Evolutionary conservation across 1,140 invertebrate species (phyloP).

Genomic region (Yoshiicerus persimilis): DNA sequence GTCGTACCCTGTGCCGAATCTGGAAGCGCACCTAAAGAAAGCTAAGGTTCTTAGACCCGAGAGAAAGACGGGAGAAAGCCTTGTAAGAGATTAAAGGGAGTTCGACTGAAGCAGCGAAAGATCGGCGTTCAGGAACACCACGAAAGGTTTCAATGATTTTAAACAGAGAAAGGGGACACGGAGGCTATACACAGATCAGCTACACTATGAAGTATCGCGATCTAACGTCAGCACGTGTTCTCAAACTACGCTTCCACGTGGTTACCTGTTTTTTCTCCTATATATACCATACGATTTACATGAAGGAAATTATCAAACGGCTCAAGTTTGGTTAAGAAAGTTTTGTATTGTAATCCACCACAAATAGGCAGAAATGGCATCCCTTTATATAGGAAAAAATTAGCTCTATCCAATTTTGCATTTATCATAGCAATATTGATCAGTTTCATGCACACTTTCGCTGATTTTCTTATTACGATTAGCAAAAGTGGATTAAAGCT

Average conservation of each 20-base stretch:
- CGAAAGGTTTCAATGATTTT: constrained; percentile 28
- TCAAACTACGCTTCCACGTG: constrained; percentile 34
- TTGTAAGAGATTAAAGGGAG: constrained; percentile 17
- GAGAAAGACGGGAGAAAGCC: constrained; percentile 41
- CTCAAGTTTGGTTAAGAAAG: no score
- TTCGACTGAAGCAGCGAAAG: constrained; percentile 30
- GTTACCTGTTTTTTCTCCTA: neutral
- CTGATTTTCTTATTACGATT: no score
- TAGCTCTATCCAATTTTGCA: neutral
- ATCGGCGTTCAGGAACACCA: constrained; percentile 27
- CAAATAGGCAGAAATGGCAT: no score
- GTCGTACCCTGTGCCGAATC: constrained; percentile 25
- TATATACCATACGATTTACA: neutral
- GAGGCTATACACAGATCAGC: constrained; percentile 11
- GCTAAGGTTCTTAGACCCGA: constrained; percentile 35
- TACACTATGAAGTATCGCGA: constrained; percentile 25
- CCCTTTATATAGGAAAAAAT: no score
- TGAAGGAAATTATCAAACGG: neutral
- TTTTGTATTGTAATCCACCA: no score
- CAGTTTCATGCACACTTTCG: no score
- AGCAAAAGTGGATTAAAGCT: no score
- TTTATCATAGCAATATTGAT: neutral
- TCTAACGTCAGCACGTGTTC: constrained; percentile 31
- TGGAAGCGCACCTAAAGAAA: constrained; percentile 34
- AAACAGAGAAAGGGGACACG: constrained; percentile 39